Base-by-base conservation (phyloP, 1,140 invertebrate species). In the Diachasmimorpha longicaudata region DNA sequence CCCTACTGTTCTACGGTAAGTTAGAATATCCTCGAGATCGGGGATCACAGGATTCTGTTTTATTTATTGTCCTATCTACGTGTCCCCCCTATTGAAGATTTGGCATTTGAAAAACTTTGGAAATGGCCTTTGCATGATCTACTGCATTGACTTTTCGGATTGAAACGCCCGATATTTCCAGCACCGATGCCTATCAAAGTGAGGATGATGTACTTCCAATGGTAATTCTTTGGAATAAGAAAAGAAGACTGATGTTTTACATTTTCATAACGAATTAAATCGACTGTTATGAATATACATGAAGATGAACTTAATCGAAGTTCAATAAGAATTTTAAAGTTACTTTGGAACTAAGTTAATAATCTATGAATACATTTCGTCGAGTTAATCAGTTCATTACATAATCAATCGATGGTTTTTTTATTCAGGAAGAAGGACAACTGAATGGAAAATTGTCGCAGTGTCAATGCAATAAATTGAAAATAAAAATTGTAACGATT, bases 41-140 rank as follows among this genome's bases (percentile, higher is more conserved):
- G 31, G 63, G 63, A 66, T 66, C 63, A 66, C 63, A 66, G 63
- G 25, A 66, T 66, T 21, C 63, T 66, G 25, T 36, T 66, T 66
- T 66, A 66, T 66, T 66, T 66, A 66, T 66, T 66, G 63, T 66
- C 63, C 63, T 5, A 31, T 66, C 21, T 66, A 66, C 63, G 21
- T 31, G 63, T 66, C 25, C 14, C 21, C 11, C 23, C 4, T 31
- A 36, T 25, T 14, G 23, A 36, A 66, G 21, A 31, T 66, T 36
- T 25, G 13, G 13, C 25, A 66, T 36, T 66, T 66, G 63, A 13
- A 66, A 66, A 31, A 66, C 23, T 66, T 66, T 66, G n/a, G 25
- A 31, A 36, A 66, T 31, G 10, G 21, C 11, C 13, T 66, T 66
- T 16, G 25, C 23, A 66, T 66, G 63, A 66, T 66, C 63, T 66